Evolutionary conservation across 2,113 vertebrate genomes (phyloP), one percentile per base, ranked within the genome.

Genomic region (Etheostoma spectabile): DNA sequence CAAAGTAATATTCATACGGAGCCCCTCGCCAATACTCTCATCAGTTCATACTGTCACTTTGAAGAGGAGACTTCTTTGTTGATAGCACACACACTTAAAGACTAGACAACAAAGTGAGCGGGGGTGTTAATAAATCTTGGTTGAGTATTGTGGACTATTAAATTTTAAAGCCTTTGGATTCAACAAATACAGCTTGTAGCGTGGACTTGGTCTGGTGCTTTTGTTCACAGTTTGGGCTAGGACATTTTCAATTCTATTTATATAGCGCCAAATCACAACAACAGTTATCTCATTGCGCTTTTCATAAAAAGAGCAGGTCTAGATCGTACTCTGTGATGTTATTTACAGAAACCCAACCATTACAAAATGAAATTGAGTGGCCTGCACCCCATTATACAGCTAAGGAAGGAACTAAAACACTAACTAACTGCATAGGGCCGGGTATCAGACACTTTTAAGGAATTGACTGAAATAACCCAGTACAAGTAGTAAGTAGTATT

Each of bases 1-100:
- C 21, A 57, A 42, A 68, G 82, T 46, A 72, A 90, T 85, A 78
- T 75, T 77, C 82, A 80, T 42, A 22, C 73, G 19, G 38, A 59
- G 66, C 52, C 73, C 21, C 68, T 59, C 35, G 18, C 82, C 79
- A 74, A 52, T 63, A 73, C 53, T 59, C 42, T 63, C 24, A 8
- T 24, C 49, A 62, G 51, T 12, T 57, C 59, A n/a, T 30, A 2
- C n/a, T 42, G 59, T 72, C 8, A 49, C 70, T 70, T 48, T 61
- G 38, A 75, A 51, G 63, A 77, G 51, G 72, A 71, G 62, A 63
- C 77, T 61, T 76, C 75, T 79, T 57, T 64, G 49, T 51, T 63
- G 67, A 64, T 51, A n/a, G 84, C 35, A 60, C 30, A 80, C 45
- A 60, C 30, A 4, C 42, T 59, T 24, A 63, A 81, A 38, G 45